Conservation (phyloP, 2,113 vertebrate genomes). For the Campylomormyrus numenius region DNA sequence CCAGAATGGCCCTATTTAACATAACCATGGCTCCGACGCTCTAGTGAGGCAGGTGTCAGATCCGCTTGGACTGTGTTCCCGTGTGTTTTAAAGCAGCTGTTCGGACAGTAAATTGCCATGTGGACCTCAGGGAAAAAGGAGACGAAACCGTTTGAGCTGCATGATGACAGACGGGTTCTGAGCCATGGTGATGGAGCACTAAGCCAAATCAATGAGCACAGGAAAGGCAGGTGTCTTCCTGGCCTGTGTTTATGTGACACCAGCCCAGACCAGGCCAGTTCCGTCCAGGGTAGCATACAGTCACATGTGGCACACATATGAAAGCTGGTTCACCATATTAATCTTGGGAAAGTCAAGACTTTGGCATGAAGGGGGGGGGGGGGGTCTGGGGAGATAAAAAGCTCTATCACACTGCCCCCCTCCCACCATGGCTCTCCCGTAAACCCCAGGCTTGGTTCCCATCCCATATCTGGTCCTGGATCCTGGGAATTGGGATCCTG, state of each 20-base stretch:
- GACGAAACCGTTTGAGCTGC: neutral
- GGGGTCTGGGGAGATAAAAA: neutral
- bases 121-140: neutral
- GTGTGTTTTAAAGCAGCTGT: neutral
- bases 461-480: neutral
- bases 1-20: neutral
- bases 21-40: neutral
- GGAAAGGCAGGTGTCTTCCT: neutral
- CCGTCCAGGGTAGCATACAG: neutral
- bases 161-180: neutral
- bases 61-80: neutral
- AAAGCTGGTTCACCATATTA: neutral
- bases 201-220: neutral
- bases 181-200: neutral
- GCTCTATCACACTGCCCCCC: neutral
- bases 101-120: neutral
- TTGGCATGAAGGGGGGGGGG: constrained; percentile 30
- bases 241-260: neutral
- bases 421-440: neutral
- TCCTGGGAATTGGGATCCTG: neutral
- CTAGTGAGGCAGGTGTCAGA: neutral
- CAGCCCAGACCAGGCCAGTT: neutral
- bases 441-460: neutral
- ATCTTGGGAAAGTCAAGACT: neutral
- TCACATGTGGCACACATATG: neutral